These are phyloP conservation scores for Gracilinanus agilis DNA, from an alignment of 2,113 vertebrate species.

Conservation along the genomic window DNA sequence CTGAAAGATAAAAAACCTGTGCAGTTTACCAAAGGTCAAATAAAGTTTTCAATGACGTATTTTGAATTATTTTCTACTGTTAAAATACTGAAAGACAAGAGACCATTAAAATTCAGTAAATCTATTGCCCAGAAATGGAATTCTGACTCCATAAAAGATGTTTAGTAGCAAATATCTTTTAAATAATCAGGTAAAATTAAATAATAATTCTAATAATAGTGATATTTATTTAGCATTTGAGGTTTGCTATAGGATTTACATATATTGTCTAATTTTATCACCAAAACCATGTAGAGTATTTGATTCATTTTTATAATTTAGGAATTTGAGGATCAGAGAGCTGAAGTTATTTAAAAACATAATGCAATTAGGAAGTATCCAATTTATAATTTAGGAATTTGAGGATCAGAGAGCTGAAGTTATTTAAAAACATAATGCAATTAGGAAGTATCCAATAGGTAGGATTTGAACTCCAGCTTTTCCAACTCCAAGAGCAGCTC, in stretches of 20 bases:
- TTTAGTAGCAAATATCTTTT: not conserved
- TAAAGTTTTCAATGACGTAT: not conserved
- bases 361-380: not conserved
- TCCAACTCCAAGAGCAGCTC: not conserved
- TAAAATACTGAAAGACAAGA: not conserved
- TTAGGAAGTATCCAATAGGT: not conserved
- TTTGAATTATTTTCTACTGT: not conserved
- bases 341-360: not conserved
- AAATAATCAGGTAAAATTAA: not conserved
- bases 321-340: not conserved
- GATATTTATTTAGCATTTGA: not conserved
- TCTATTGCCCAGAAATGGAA: not conserved
- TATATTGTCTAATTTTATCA: not conserved
- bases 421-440: not conserved
- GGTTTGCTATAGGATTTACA: not conserved
- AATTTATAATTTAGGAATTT: not conserved
- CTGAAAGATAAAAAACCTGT: not conserved
- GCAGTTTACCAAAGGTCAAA: not conserved
- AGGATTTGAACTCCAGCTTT: not conserved
- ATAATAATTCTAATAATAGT: not conserved
- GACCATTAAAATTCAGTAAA: not conserved
- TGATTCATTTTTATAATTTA: not conserved
- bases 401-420: not conserved
- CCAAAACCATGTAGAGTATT: not conserved
- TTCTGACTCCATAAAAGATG: not conserved